Evolutionary conservation across 2,797 vertebrate genomes (phyloP).

Genomic region (Cebuella pygmaea): DNA sequence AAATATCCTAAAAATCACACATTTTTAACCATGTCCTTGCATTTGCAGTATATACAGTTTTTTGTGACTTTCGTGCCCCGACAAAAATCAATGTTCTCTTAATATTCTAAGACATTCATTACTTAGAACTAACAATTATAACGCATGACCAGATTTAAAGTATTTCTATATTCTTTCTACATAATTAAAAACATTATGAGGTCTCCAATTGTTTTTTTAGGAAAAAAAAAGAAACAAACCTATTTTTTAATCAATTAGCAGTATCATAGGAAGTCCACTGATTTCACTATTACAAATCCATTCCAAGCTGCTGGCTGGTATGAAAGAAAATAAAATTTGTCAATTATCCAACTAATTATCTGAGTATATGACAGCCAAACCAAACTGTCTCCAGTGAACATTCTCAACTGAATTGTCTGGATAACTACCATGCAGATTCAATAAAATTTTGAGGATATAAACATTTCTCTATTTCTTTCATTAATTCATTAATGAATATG

Average conservation of each 20-base stretch:
- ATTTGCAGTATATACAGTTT: background rate
- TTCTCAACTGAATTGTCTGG: slow-evolving; percentile 43
- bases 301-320: background rate
- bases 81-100: background rate
- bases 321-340: slow-evolving; percentile 48
- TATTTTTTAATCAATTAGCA: background rate
- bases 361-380: slow-evolving; percentile 44
- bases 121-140: background rate
- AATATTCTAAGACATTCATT: background rate
- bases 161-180: background rate
- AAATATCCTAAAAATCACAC: background rate
- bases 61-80: background rate
- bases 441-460: slow-evolving; percentile 21
- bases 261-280: background rate
- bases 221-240: background rate
- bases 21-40: background rate
- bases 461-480: slow-evolving; percentile 51
- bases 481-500: slow-evolving; percentile 52
- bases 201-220: background rate
- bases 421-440: slow-evolving; percentile 39
- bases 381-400: slow-evolving; percentile 35
- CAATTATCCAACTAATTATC: slow-evolving; percentile 67
- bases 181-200: background rate
- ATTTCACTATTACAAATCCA: slow-evolving; percentile 9
- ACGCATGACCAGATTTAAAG: background rate